These are phyloP conservation scores for Callionymus lyra DNA, from an alignment of 2,113 vertebrate genomes.

Conservation along the genomic window DNA sequence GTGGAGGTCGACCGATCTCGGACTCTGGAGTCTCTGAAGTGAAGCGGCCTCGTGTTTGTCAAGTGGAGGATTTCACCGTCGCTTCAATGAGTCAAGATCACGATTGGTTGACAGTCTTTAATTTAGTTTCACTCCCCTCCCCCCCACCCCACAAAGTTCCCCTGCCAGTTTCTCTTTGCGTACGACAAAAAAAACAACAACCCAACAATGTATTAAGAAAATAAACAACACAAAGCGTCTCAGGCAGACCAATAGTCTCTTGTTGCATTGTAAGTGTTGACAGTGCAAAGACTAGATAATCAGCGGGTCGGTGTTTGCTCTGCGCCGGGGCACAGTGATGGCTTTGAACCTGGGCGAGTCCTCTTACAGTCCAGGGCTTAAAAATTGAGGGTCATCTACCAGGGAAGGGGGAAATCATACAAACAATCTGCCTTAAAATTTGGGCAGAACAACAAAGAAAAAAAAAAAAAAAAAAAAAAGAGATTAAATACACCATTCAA, in stretches of 20 bases:
- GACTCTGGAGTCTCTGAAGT: slow-evolving; percentile 50
- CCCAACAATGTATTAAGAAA: slow-evolving; percentile 45
- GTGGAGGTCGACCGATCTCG: slow-evolving; percentile 41
- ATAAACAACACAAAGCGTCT: slow-evolving; percentile 37
- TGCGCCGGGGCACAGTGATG: slow-evolving; percentile 59
- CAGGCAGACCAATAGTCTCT: slow-evolving; percentile 56
- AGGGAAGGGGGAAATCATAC: slow-evolving; percentile 11
- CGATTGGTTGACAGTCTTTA: slow-evolving; percentile 52
- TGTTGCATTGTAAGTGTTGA: slow-evolving; percentile 61
- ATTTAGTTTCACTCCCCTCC: slow-evolving; percentile 50
- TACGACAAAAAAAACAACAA: slow-evolving; percentile 29
- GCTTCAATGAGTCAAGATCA: slow-evolving; percentile 41
- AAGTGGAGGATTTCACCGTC: slow-evolving; percentile 55
- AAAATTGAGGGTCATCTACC: slow-evolving; percentile 32
- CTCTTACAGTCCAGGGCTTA: slow-evolving; percentile 63
- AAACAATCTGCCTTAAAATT: slow-evolving; percentile 69
- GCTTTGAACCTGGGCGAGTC: slow-evolving; percentile 75
- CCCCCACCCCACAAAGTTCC: slow-evolving; percentile 21
- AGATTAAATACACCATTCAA: slow-evolving; percentile 89
- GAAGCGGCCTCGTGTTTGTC: slow-evolving; percentile 48
- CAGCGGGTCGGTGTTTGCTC: slow-evolving; percentile 56
- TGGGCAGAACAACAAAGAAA: slow-evolving; percentile 69
- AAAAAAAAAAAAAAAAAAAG: slow-evolving; percentile 70
- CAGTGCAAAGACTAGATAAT: slow-evolving; percentile 66
- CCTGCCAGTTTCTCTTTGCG: slow-evolving; percentile 47